These are phyloP conservation scores for Trypoxylon attenuatum DNA, from an alignment of 2,888 invertebrate species.

Conservation along the genomic window DNA sequence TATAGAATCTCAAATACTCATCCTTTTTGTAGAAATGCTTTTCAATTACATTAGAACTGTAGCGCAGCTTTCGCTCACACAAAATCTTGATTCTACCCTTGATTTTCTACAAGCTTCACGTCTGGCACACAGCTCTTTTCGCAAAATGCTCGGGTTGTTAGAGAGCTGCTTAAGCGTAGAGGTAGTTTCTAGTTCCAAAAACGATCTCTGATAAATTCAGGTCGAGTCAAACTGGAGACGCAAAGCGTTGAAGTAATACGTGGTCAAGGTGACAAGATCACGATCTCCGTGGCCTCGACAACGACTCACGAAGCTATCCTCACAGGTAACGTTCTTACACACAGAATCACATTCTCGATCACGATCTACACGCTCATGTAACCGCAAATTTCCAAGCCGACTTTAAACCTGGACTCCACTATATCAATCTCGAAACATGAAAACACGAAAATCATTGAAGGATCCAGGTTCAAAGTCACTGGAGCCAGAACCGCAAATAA, in stretches of 20 bases:
- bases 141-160: neutral
- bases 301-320: conserved; percentile 80
- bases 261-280: conserved; percentile 73
- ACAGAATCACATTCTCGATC: no score
- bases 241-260: conserved; percentile 70
- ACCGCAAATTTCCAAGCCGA: neutral
- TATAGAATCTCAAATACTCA: no score
- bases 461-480: conserved; percentile 5
- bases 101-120: no score
- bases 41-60: no score
- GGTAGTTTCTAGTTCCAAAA: conserved; percentile 40
- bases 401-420: neutral
- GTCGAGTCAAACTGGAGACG: conserved; percentile 68
- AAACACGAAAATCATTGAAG: neutral
- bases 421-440: neutral
- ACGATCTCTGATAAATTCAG: conserved; percentile 68
- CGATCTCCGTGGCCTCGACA: conserved; percentile 78
- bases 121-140: no score
- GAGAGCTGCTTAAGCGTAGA: conserved; percentile 16
- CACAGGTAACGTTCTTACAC: conserved; percentile 76
- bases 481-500: conserved; percentile 17
- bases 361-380: conserved; percentile 25
- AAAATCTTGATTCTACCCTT: no score
- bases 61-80: no score
- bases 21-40: no score